Evolutionary conservation across 2,797 vertebrate genomes (phyloP), one percentile per base, ranked within the genome.

Genomic region (Myoxocephalus aenaeus): DNA sequence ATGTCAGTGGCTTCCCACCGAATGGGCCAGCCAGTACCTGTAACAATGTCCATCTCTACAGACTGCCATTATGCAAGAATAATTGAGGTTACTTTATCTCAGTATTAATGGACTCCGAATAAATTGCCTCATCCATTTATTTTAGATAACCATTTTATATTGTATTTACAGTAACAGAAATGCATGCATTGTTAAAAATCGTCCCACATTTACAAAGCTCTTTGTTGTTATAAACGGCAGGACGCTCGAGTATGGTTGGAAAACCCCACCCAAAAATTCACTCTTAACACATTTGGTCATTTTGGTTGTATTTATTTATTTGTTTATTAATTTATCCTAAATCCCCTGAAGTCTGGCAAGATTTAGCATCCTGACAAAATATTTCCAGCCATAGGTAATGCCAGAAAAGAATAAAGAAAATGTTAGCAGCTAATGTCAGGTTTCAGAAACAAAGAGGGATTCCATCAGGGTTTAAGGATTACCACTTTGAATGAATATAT

Each of bases 31-130:
- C 69, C 75, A 87, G 86, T 88, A 90, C 78, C 73, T 80, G 82
- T 77, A 85, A 85, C 74, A 84, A 82, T 83, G 84, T 77, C 68
- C 77, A 66, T 82, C 70, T 85, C 69, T 54, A 63, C 51, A 77
- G 66, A 78, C 59, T 65, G 59, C 53, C 77, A 85, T 84, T 53
- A 70, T 77, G 42, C 70, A 69, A 70, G 58, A 86, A 86, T 87
- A 85, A 85, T 85, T 83, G 70, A 85, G 79, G 70, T 84, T 76
- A 77, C 69, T 40, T 82, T 80, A 85, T 88, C 77, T 77, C 53
- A 40, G 27, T 82, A 84, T 65, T 66, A 85, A 75, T 40, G 63
- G 66, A 57, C 44, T 20, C 15, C 25, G 51, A 66, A 63, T 51
- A 67, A 83, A 81, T 65, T 61, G 44, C 69, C 57, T 74, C 34